Percentiles rank a stretch among this genome's conserved stretches.
These are phyloP conservation scores for Sthenelais limicola DNA, from an alignment of 2,888 invertebrate genomes.

Conservation along the genomic window DNA sequence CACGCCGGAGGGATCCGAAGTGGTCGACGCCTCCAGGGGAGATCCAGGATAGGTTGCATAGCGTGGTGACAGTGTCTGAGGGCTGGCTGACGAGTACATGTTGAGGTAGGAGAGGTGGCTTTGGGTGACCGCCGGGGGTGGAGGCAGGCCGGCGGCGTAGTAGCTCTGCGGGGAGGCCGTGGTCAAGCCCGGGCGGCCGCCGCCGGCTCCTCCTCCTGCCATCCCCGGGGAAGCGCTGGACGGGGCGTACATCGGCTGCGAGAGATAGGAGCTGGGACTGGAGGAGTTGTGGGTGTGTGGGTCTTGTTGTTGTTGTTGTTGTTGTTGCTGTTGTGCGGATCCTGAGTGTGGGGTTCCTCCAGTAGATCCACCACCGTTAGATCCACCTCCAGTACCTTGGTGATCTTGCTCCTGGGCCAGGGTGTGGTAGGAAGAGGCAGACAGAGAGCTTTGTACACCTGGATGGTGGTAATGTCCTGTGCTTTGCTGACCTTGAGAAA, in stretches of 20 bases:
- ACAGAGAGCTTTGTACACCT: not conserved
- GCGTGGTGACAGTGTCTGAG: slow-evolving; percentile 17
- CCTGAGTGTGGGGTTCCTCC: too few species aligned
- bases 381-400: too few species aligned
- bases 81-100: not conserved
- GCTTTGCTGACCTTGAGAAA: not conserved
- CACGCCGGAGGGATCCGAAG: slow-evolving; percentile 2
- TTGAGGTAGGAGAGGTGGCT: not conserved
- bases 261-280: not conserved
- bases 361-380: too few species aligned
- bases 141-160: not conserved
- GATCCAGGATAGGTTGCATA: slow-evolving; percentile 26
- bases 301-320: not conserved
- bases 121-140: not conserved
- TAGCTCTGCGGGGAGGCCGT: not conserved
- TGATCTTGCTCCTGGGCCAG: slow-evolving; percentile 1
- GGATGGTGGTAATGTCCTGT: not conserved
- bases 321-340: not conserved
- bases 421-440: slow-evolving; percentile 10
- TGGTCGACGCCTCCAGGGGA: not conserved
- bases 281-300: not conserved
- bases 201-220: not conserved
- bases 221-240: not conserved
- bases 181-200: not conserved
- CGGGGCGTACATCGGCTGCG: slow-evolving; percentile 5